Base-by-base conservation (phyloP, 2,888 invertebrate genomes). In the Metacarcinus magister region DNA sequence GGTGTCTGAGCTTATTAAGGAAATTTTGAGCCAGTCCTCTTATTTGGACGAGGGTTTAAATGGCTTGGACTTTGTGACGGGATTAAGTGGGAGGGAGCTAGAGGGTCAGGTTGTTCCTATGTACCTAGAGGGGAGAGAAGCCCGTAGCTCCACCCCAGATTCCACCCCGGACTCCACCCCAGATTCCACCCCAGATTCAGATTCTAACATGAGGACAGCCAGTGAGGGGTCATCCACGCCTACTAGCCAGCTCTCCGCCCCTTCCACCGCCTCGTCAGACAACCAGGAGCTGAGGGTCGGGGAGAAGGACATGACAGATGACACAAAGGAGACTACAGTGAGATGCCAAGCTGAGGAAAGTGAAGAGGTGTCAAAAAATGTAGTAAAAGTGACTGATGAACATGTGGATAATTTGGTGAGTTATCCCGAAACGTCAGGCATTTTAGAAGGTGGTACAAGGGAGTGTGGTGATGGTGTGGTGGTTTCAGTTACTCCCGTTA, bases 141-240 rank as follows among this genome's bases (percentile, higher is more conserved):
- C 87, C 10, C 94, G 94, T 16, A 89, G 87, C 48, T 96, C 94
- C 23, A 94, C 96, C 3, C 96, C 96, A 19, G 96, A 96, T 43
- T 96, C 96, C 39, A 39, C 39, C 39, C 39, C 39, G 0, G 39
- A 39, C 39, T 39, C 39, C 39, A 39, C 39, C 39, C 39, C 39
- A 39, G 39, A 39, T 43, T 96, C 94, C 23, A 94, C 96, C 3
- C 96, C 96, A 19, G 96, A 96, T 43, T 96, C 96, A 7, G 96
- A 96, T 60, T 96, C 96, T n/a, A 95, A 95, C n/a, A 96, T 96
- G 96, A 93, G 90, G 43, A 96, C 96, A 32, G 96, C 96, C 28
- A 96, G 96, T 46, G 96, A 96, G 90, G 96, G 96, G 5, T 95
- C 96, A 0, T 96, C 96, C 48, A 92, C 94, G 2, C 94, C 96